Conservation (phyloP, 2,888 invertebrate genomes). For the Drosophila affinis region DNA sequence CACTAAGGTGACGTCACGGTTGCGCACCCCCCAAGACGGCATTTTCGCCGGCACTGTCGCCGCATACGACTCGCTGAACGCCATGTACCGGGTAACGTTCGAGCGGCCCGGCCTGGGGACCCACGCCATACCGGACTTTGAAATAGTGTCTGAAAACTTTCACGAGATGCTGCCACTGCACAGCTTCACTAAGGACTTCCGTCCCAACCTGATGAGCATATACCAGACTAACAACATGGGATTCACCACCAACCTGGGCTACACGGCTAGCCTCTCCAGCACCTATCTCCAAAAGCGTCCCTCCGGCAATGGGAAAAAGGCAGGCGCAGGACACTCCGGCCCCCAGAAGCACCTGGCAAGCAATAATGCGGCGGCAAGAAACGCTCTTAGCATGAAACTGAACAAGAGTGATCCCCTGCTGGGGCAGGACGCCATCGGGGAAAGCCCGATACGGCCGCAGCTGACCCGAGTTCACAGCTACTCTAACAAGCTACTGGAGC, state of each 20-base stretch:
- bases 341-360: slow-evolving; percentile 82
- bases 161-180: slow-evolving; percentile 95
- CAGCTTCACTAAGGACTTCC: slow-evolving; percentile 91
- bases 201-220: slow-evolving; percentile 85
- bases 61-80: slow-evolving; percentile 97
- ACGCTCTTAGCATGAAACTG: slow-evolving; percentile 76
- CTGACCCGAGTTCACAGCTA: slow-evolving; percentile 88
- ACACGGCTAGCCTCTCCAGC: slow-evolving; percentile 85
- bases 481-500: slow-evolving; percentile 92
- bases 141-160: slow-evolving; percentile 96
- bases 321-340: not conserved
- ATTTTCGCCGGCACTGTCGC: slow-evolving; percentile 97
- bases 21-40: slow-evolving; percentile 97
- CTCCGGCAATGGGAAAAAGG: slow-evolving; percentile 13
- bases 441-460: slow-evolving; percentile 84
- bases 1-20: slow-evolving; percentile 93
- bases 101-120: slow-evolving; percentile 96
- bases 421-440: slow-evolving; percentile 84
- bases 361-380: slow-evolving; percentile 82
- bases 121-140: slow-evolving; percentile 97
- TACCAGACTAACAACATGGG: slow-evolving; percentile 63
- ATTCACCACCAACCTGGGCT: slow-evolving; percentile 77
- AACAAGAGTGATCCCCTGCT: slow-evolving; percentile 90
- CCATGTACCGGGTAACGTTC: slow-evolving; percentile 97
- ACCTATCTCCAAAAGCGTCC: slow-evolving; percentile 50